phyloP scores from a whole-genome alignment of 2,888 invertebrate genomes.

The Pandemis heparana region DNA sequence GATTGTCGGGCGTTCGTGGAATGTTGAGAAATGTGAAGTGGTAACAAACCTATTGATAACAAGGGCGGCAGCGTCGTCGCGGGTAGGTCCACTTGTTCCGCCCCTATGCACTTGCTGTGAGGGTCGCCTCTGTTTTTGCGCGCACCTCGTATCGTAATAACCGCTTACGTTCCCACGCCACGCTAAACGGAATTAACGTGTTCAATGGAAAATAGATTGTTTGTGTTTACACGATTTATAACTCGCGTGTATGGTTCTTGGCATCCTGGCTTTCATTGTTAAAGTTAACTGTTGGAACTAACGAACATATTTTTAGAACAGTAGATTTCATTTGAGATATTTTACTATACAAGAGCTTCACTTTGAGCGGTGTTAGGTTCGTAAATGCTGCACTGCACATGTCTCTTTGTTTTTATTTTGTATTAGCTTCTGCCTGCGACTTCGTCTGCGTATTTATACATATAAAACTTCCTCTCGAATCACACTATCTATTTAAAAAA shows the following conservation, averaged over 20 bases:
- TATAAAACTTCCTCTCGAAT: no score
- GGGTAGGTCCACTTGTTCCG: slow-evolving; percentile 78
- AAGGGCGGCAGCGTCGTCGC: slow-evolving; percentile 45
- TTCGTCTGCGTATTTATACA: no score
- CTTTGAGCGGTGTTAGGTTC: neutral
- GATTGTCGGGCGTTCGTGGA: slow-evolving; percentile 45
- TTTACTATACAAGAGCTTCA: neutral
- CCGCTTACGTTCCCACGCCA: slow-evolving; percentile 74
- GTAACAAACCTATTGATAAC: slow-evolving; percentile 41
- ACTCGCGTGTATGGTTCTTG: slow-evolving; percentile 34
- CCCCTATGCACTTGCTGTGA: slow-evolving; percentile 82
- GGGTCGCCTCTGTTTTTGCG: slow-evolving; percentile 81
- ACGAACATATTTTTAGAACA: slow-evolving; percentile 13
- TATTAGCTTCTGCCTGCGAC: no score
- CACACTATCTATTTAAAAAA: no score
- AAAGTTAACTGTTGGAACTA: slow-evolving; percentile 11
- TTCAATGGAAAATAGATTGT: slow-evolving; percentile 61
- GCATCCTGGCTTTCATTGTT: slow-evolving; percentile 40
- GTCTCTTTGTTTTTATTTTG: neutral
- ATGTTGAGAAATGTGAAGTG: slow-evolving; percentile 48
- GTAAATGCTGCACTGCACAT: neutral
- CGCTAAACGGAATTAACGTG: slow-evolving; percentile 63
- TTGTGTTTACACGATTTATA: slow-evolving; percentile 49
- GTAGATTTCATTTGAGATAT: neutral
- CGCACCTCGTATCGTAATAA: slow-evolving; percentile 70